These are phyloP conservation scores for Catagonus wagneri DNA, from an alignment of 2,113 vertebrate genomes.

Conservation along the genomic window DNA sequence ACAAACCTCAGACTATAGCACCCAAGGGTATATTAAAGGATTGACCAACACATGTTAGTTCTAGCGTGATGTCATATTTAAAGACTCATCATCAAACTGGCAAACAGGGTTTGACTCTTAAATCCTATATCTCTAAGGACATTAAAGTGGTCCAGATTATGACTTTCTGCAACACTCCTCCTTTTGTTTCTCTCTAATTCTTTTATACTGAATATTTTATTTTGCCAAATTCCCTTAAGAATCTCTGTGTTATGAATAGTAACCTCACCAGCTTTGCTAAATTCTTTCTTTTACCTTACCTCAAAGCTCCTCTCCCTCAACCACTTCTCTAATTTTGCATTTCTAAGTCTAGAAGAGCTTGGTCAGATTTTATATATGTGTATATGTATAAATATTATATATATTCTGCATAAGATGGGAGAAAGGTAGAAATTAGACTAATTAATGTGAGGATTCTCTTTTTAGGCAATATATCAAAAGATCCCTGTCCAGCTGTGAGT, in stretches of 20 bases:
- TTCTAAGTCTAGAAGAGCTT: background rate
- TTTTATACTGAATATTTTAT: background rate
- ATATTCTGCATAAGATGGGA: background rate
- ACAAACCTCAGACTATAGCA: background rate
- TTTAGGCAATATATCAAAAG: background rate
- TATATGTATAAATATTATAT: too few relatives aligned
- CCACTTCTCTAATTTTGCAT: background rate
- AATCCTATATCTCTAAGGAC: background rate
- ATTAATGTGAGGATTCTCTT: background rate
- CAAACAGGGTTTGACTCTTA: background rate
- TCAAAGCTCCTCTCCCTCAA: background rate
- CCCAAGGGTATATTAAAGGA: background rate
- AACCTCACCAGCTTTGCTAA: background rate
- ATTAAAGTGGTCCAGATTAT: background rate
- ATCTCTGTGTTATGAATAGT: background rate
- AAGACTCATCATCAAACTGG: background rate
- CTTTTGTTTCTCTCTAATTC: background rate
- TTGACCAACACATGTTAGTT: background rate
- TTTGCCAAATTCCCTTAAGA: background rate
- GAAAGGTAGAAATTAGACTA: background rate
- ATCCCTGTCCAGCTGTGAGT: background rate
- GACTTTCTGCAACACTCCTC: background rate
- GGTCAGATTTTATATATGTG: background rate
- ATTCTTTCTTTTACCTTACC: background rate
- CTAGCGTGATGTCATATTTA: background rate